Evolutionary conservation across 1,140 invertebrate species (phyloP), one percentile per base, ranked within the genome.

Genomic region (Melipona quadrifasciata): DNA sequence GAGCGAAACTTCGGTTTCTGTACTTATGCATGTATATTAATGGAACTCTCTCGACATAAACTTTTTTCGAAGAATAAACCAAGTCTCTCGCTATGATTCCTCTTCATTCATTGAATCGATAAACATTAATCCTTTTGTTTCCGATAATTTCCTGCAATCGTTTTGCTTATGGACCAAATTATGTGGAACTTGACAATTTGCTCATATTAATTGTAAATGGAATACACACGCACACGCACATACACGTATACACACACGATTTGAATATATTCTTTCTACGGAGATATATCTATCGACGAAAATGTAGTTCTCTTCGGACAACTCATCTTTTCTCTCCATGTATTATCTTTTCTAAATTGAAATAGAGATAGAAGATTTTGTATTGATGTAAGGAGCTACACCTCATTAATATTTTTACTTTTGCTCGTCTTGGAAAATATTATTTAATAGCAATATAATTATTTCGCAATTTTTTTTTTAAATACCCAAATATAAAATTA

Each of bases 21-120:
- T 47, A 65, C 12, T 14, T 47, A 24, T 71, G 39, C 16, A 34
- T 47, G 17, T 47, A 8, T 16, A 21, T 34, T 31, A 47, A 34
- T 24, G 21, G 76, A 67, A 80, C n/a, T 80, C 34, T 4, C 2
- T 17, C 51, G 34, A 5, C 4, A 73, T 16, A 34, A n/a, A 21
- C 84, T 47, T 76, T 76, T 71, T 82, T 76, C n/a, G 53, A 80
- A 61, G 24, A n/a, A 61, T 72, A 76, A 16, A 17, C 10, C 21
- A 61, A 51, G 0, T 10, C n/a, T 51, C 47, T 64, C 24, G 16
- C 47, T 19, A 17, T 0, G 57, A 64, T 64, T n/a, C 12, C 4
- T 17, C 27, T 17, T 17, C 39, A 8, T 21, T 39, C 68, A n/a
- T n/a, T 12, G 19, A 16, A 14, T 6, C 68, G 68, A 24, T 5